Conservation (phyloP, 1,140 invertebrate species). For the Cotesia chilonis region DNA sequence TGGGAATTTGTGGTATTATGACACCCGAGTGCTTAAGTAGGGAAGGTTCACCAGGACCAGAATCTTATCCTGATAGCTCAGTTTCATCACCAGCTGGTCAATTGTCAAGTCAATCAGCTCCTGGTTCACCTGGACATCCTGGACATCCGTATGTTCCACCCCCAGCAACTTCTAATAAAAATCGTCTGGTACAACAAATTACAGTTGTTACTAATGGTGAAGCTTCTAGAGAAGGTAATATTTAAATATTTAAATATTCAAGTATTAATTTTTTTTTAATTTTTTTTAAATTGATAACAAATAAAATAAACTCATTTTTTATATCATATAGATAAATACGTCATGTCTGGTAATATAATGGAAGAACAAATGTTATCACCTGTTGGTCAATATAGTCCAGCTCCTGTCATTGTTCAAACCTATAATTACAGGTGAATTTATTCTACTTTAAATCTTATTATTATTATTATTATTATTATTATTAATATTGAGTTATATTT, state of each 20-base stretch:
- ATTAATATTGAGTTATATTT: conserved; percentile 6
- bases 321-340: conserved; percentile 59
- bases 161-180: conserved; percentile 64
- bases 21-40: conserved; percentile 89
- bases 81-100: conserved; percentile 67
- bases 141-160: conserved; percentile 66
- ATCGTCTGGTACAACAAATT: conserved; percentile 70
- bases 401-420: conserved; percentile 68
- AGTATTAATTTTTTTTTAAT: conserved; percentile 26
- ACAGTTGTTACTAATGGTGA: conserved; percentile 73
- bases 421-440: conserved; percentile 64
- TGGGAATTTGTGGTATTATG: conserved; percentile 83
- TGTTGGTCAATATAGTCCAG: conserved; percentile 64
- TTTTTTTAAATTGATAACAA: too few species aligned
- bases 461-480: conserved; percentile 18
- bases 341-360: conserved; percentile 61
- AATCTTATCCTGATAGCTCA: conserved; percentile 69
- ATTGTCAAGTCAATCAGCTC: conserved; percentile 74
- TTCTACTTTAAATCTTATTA: neutral
- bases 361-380: conserved; percentile 66
- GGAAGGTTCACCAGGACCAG: conserved; percentile 81
- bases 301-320: conserved; percentile 7
- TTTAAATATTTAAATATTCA: too few species aligned
- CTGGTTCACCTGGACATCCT: conserved; percentile 73
- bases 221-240: conserved; percentile 67